A percentile compares a stretch with the other conserved stretches of the same genome.
These are phyloP conservation scores for Orbicella faveolata DNA, from an alignment of 64 coral and sea anemone genomes.

Conservation along the genomic window DNA sequence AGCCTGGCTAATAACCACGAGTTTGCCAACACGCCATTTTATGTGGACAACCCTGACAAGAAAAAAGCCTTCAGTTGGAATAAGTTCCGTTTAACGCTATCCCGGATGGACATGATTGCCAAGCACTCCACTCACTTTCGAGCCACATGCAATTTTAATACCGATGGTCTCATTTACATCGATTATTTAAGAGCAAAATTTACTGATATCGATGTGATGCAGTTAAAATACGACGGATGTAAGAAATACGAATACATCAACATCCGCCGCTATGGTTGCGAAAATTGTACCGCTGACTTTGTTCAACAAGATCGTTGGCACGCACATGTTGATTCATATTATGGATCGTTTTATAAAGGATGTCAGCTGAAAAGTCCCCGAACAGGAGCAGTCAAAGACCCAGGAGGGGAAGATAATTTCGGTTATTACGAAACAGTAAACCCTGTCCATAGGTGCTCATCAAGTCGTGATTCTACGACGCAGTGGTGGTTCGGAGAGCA, in stretches of 20 bases:
- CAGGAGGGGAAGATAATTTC: constrained; percentile 45
- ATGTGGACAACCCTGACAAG: constrained; percentile 18
- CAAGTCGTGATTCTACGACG: constrained; percentile 32
- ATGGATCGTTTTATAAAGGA: not conserved
- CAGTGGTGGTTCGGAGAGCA: constrained; percentile 58
- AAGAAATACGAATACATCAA: constrained; percentile 45
- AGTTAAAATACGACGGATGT: not conserved
- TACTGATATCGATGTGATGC: constrained; percentile 37
- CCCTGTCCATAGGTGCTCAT: constrained; percentile 32
- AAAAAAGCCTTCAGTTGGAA: constrained; percentile 51
- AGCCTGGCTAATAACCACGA: constrained; percentile 18
- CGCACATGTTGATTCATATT: constrained; percentile 41
- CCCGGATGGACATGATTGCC: constrained; percentile 18
- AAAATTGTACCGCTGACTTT: constrained; percentile 31
- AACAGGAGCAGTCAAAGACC: not conserved
- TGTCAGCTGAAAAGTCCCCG: constrained; percentile 30
- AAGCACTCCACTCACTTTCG: constrained; percentile 51
- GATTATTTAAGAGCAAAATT: constrained; percentile 61
- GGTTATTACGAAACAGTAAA: not conserved
- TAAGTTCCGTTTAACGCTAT: constrained; percentile 49
- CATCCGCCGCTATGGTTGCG: constrained; percentile 38
- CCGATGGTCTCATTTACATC: constrained; percentile 42
- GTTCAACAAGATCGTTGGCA: not conserved
- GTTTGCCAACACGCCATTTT: constrained; percentile 16
- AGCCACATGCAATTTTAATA: constrained; percentile 71